These are phyloP conservation scores for Hypotaenidia philippensis DNA, from an alignment of 2,797 vertebrate genomes.

Conservation along the genomic window DNA sequence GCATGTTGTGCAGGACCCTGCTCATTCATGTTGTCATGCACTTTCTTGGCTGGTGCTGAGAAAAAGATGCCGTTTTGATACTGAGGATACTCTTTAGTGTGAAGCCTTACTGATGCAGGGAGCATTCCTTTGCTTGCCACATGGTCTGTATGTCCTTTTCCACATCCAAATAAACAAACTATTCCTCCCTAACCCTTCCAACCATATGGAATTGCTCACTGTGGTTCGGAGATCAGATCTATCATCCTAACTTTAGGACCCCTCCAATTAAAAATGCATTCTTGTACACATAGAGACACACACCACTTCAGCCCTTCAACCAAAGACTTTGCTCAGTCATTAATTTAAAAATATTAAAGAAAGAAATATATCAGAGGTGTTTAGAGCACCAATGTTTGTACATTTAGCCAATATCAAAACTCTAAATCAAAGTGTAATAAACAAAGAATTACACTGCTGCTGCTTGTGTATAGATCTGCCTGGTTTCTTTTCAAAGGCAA, in stretches of 20 bases:
- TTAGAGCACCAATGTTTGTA: not conserved
- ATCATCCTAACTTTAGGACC: not conserved
- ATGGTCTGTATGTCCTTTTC: not conserved
- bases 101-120: not conserved
- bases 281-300: not conserved
- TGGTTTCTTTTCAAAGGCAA: not conserved
- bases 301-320: not conserved
- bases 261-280: not conserved
- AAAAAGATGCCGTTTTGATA: not conserved
- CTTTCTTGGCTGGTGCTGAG: not conserved
- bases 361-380: not conserved
- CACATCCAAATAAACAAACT: not conserved
- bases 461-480: not conserved
- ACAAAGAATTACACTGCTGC: not conserved
- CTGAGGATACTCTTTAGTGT: not conserved
- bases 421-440: not conserved
- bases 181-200: not conserved
- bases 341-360: not conserved
- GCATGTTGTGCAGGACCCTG: fast-evolving
- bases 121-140: not conserved
- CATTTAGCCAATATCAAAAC: not conserved
- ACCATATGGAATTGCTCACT: not conserved
- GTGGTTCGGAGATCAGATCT: not conserved
- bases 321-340: not conserved
- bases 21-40: not conserved